Evolutionary conservation across 2,888 invertebrate species (phyloP).

Genomic region (Petrophora chlorosata): DNA sequence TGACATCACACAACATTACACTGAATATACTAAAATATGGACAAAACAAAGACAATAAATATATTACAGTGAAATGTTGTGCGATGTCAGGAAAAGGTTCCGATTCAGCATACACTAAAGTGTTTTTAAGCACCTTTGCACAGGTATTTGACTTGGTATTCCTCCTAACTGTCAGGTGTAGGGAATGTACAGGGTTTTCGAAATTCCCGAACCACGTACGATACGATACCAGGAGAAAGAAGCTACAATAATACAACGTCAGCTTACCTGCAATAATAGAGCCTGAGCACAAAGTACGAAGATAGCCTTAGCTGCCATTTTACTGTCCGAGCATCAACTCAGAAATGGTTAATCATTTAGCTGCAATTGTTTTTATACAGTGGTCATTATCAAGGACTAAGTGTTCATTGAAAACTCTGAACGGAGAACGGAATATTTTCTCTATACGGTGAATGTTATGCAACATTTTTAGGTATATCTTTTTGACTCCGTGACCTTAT

Average conservation of each 20-base stretch:
- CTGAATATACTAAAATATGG: no score
- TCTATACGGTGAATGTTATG: conserved; percentile 1
- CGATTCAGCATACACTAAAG: no score
- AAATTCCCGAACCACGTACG: no score
- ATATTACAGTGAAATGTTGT: no score
- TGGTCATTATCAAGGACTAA: conserved; percentile 9
- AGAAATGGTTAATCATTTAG: conserved; percentile 15
- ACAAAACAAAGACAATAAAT: no score
- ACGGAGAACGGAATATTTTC: background rate
- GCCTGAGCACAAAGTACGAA: conserved; percentile 37
- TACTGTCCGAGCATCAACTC: conserved; percentile 9
- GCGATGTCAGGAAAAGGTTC: no score
- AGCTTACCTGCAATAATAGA: conserved; percentile 11
- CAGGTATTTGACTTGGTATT: no score
- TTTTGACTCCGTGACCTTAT: conserved; percentile 3
- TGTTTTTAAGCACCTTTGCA: no score
- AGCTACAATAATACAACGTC: background rate
- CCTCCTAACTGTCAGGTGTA: no score
- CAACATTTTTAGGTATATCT: conserved; percentile 8
- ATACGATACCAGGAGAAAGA: no score
- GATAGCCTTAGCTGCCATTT: conserved; percentile 37
- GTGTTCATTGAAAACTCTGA: background rate
- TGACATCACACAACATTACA: no score
- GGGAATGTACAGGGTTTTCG: no score
- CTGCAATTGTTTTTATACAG: conserved; percentile 23